phyloP scores from a whole-genome alignment of 2,113 vertebrate species.

The Micronycteris hirsuta region DNA sequence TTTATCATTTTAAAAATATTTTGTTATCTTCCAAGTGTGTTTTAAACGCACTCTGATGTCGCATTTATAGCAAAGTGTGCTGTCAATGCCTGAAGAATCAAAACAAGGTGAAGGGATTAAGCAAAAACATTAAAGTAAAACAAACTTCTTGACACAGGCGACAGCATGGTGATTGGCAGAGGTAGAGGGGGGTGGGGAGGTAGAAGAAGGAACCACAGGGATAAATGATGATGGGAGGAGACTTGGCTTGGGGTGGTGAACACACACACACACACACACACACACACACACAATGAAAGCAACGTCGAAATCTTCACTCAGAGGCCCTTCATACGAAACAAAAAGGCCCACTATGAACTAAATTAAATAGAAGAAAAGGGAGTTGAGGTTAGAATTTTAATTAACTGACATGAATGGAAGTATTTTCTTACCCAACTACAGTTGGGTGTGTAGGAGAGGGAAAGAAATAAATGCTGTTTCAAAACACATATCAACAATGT shows the following conservation, averaged over 20 bases:
- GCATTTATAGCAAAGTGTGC: not conserved
- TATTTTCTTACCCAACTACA: not conserved
- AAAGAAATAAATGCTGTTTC: not conserved
- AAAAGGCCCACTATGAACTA: not conserved
- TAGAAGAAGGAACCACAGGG: not conserved
- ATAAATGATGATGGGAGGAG: not conserved
- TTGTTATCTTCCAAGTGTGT: not conserved
- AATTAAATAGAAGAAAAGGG: conserved; percentile 19
- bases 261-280: not conserved
- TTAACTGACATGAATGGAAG: conserved; percentile 35
- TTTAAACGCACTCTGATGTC: not conserved
- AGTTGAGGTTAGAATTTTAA: conserved; percentile 42
- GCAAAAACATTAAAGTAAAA: not conserved
- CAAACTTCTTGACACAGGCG: not conserved
- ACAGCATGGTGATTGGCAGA: not conserved
- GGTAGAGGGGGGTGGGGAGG: not conserved
- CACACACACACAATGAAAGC: not conserved
- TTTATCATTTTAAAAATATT: not conserved
- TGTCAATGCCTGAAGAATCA: not conserved
- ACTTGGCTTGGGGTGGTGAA: not conserved
- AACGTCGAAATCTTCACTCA: not conserved
- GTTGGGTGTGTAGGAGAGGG: not conserved
- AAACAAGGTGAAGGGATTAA: not conserved
- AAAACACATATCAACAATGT: not conserved
- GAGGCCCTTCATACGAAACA: not conserved